Conservation (phyloP, 2,888 invertebrate genomes). For the Theretra japonica region DNA sequence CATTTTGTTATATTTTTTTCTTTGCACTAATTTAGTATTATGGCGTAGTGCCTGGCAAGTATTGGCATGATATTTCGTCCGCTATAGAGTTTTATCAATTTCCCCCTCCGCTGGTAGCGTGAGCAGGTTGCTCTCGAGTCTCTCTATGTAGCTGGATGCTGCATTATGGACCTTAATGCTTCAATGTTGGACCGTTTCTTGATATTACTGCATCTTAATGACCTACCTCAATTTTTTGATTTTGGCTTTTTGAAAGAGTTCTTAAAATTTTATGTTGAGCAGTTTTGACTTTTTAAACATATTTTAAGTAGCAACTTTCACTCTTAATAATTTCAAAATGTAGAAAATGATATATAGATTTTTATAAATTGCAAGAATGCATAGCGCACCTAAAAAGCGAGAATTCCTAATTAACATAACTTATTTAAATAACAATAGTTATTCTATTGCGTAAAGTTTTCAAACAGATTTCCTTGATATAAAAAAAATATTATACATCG, state of each 20-base stretch:
- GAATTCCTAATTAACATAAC: not conserved
- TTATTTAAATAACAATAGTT: not conserved
- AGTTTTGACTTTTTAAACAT: no score
- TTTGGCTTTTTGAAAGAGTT: not conserved
- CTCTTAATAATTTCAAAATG: not conserved
- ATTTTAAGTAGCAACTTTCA: not conserved
- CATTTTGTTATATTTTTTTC: constrained; percentile 60
- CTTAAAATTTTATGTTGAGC: no score
- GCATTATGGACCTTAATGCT: constrained; percentile 54
- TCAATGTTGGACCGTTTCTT: constrained; percentile 12
- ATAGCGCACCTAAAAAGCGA: no score
- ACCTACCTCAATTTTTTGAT: not conserved
- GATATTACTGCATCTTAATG: not conserved
- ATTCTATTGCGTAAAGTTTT: not conserved
- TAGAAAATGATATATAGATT: no score
- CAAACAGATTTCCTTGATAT: not conserved
- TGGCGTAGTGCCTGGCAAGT: constrained; percentile 70
- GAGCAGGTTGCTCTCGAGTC: constrained; percentile 52
- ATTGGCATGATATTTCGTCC: constrained; percentile 66
- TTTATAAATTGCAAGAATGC: no score
- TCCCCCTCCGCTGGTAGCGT: constrained; percentile 66
- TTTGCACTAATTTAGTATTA: constrained; percentile 37
- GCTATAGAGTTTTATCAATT: constrained; percentile 79
- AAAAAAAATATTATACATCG: not conserved
- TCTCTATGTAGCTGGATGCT: constrained; percentile 67